Base-by-base conservation (phyloP, 2,797 vertebrate species). In the Xiphophorus birchmanni region DNA sequence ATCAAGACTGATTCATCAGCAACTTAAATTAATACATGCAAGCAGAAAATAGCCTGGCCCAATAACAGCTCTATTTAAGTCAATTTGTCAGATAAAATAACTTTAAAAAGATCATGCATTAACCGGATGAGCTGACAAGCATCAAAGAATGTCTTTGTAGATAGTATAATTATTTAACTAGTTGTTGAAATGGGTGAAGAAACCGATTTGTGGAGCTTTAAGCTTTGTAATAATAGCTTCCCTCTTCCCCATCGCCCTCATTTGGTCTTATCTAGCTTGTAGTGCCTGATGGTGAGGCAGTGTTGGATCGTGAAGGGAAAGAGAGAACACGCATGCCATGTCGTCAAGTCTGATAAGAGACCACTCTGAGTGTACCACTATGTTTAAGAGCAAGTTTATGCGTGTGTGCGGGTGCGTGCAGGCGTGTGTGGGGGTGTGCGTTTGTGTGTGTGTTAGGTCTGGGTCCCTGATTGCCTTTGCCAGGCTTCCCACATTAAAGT, bases 111-210 rank as follows among this genome's bases (percentile, higher is more conserved):
- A 81, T 82, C 77, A 92, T 77, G 86, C 89, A 88, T 91, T 95
- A 93, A 95, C 95, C 94, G 91, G 96, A 95, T 95, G 93, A 95
- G 89, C 91, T 56, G 91, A 95, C 94, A 96, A 96, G 95, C 94
- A 96, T 97, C 96, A 94, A 95, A 96, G 95, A 93, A 92, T 88
- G 92, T 87, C 94, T 95, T 96, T 95, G 96, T 96, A 96, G 96
- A 96, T 96, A 94, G 81, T 90, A 72, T 90, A 94, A 94, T 90
- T 90, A 90, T 92, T 93, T 84, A 94, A 92, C 77, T 86, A 90
- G 86, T 86, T 88, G 86, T 88, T 82, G 88, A 96, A 94, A 94
- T 93, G 90, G 91, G 92, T 93, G 90, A 89, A 92, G 75, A 89
- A 91, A 89, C 90, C 90, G 89, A 93, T 92, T 90, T 89, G 91